Conservation (phyloP, 2,888 invertebrate species). For the Apotomis betuletana region DNA sequence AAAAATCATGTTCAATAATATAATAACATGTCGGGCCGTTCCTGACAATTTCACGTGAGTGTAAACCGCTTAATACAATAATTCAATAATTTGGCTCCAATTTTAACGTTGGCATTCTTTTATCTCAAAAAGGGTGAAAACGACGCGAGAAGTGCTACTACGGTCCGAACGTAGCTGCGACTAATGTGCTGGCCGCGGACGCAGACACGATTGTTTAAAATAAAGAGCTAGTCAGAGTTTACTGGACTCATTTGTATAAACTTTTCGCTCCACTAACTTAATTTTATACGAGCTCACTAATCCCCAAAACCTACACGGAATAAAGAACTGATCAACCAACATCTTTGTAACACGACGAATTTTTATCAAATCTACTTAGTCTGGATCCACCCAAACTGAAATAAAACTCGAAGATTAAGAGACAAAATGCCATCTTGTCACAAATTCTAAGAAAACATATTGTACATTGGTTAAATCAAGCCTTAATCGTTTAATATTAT, state of each 20-base stretch:
- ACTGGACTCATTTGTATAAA: not conserved
- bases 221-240: constrained; percentile 6
- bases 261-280: not conserved
- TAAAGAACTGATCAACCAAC: not conserved
- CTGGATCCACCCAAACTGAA: too few relatives aligned
- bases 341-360: not conserved
- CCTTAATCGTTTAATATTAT: too few relatives aligned
- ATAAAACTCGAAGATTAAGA: too few relatives aligned
- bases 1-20: not conserved
- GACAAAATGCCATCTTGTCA: too few relatives aligned
- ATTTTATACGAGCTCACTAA: not conserved
- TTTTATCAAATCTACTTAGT: too few relatives aligned
- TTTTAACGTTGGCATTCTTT: constrained; percentile 53
- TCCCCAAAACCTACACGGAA: too few relatives aligned
- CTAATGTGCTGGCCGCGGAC: constrained; percentile 55
- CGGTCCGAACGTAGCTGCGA: constrained; percentile 41
- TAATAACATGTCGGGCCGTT: too few relatives aligned
- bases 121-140: constrained; percentile 50
- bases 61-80: too few relatives aligned
- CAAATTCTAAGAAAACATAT: too few relatives aligned
- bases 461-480: too few relatives aligned
- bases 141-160: constrained; percentile 47
- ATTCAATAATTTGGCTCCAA: constrained; percentile 41
- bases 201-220: not conserved
- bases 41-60: too few relatives aligned